Evolutionary conservation across 2,113 vertebrate genomes (phyloP).

Genomic region (Phaetusa simplex): DNA sequence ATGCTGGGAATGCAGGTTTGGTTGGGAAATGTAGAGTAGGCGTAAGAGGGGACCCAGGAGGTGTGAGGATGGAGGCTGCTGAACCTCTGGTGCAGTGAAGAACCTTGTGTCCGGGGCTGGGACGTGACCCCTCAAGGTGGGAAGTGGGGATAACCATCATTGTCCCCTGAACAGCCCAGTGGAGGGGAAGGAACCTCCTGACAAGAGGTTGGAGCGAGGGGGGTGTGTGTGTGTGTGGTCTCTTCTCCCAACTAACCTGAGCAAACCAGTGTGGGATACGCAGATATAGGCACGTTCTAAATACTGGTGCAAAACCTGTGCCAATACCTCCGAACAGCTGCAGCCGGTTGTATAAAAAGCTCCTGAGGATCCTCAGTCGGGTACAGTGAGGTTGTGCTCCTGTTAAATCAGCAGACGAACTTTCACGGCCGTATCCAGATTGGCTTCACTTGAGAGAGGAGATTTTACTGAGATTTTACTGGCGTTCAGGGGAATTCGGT

Average conservation of each 20-base stretch:
- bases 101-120: background rate
- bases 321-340: background rate
- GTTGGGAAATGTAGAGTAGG: background rate
- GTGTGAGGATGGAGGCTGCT: background rate
- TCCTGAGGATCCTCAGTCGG: background rate
- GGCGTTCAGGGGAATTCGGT: background rate
- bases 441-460: background rate
- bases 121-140: background rate
- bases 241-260: background rate
- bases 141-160: background rate
- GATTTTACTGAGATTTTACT: background rate
- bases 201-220: background rate
- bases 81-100: background rate
- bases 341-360: background rate
- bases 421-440: background rate
- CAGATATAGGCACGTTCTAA: background rate
- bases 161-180: too few relatives aligned
- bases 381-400: background rate
- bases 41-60: background rate
- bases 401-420: background rate
- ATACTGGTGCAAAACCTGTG: background rate
- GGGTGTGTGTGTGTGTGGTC: background rate
- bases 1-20: rapidly evolving
- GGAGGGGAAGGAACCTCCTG: background rate
- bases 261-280: background rate